These are phyloP conservation scores for Caenorhabditis imperialis DNA, from an alignment of 2,888 invertebrate genomes.

Conservation along the genomic window DNA sequence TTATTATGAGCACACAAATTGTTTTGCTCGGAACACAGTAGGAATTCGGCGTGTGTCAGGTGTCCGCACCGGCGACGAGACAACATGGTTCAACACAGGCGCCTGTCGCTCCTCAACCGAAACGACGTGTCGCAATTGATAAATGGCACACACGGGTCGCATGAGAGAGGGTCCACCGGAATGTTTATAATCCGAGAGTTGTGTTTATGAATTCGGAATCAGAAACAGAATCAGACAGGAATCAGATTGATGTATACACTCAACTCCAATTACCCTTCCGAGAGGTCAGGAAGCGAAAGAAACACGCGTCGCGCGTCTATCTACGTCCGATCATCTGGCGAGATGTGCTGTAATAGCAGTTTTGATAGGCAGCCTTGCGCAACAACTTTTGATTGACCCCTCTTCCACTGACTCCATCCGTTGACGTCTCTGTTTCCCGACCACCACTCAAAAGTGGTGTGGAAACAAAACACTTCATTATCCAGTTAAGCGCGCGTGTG, in stretches of 20 bases:
- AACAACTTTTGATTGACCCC: constrained; percentile 51
- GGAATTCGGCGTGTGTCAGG: constrained; percentile 33
- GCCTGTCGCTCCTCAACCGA: constrained; percentile 30
- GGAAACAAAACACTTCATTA: constrained; percentile 50
- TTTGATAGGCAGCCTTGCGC: constrained; percentile 56
- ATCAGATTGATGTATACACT: constrained; percentile 5
- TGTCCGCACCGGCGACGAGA: constrained; percentile 32
- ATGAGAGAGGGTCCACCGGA: too few species aligned
- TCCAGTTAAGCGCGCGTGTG: constrained; percentile 54
- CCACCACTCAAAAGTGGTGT: constrained; percentile 4
- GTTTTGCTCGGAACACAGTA: too few species aligned
- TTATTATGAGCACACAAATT: too few species aligned
- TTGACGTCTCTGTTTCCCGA: constrained; percentile 31
- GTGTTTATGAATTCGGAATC: constrained; percentile 21
- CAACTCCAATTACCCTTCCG: constrained; percentile 32
- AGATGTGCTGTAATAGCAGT: constrained; percentile 51
- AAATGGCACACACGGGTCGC: constrained; percentile 52
- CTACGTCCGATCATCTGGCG: constrained; percentile 32
- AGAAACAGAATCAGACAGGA: not conserved
- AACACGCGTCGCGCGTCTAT: constrained; percentile 50
- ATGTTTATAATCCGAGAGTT: constrained; percentile 31
- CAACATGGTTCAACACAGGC: constrained; percentile 26
- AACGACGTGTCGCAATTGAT: constrained; percentile 52
- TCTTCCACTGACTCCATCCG: constrained; percentile 12
- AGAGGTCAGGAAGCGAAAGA: constrained; percentile 25